Percentiles rank a stretch among this genome's conserved stretches.
phyloP scores from a whole-genome alignment of 2,113 vertebrate genomes.

The Mustelus asterias region DNA sequence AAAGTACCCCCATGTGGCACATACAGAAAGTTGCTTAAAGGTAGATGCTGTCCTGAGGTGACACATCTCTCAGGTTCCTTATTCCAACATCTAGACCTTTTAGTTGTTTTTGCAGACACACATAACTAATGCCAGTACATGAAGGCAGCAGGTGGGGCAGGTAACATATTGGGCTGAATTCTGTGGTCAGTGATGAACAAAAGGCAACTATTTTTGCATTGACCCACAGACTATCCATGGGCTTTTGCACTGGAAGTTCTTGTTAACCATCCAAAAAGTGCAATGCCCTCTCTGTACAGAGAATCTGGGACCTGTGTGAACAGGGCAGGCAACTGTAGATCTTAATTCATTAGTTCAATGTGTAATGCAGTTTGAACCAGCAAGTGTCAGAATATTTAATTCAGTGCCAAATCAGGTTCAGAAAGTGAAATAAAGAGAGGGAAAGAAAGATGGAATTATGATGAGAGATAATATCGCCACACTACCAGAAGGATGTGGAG shows the following conservation, averaged over 20 bases:
- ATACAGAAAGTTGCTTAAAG: background rate
- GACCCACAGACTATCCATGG: background rate
- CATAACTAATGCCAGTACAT: background rate
- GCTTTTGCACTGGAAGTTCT: background rate
- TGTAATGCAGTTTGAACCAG: background rate
- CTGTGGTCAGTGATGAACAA: background rate
- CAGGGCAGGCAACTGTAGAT: background rate
- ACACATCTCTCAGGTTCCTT: background rate
- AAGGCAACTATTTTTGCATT: background rate
- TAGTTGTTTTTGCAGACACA: background rate
- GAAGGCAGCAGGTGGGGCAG: background rate
- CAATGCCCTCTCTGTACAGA: background rate
- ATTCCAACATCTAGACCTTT: background rate
- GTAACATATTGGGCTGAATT: background rate
- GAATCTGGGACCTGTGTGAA: background rate
- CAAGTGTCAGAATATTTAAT: background rate
- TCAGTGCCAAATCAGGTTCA: background rate
- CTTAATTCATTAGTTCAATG: background rate
- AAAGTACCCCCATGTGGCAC: background rate
- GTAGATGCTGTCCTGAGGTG: background rate
- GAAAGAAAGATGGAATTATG: background rate
- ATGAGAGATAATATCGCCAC: too few relatives aligned
- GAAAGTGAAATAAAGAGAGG: background rate
- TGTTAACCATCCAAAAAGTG: background rate
- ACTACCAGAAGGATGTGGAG: too few relatives aligned